Percentiles rank a stretch among this genome's conserved stretches.
Conservation (phyloP, 2,113 vertebrate species). For the Aspiorhynchus laticeps region DNA sequence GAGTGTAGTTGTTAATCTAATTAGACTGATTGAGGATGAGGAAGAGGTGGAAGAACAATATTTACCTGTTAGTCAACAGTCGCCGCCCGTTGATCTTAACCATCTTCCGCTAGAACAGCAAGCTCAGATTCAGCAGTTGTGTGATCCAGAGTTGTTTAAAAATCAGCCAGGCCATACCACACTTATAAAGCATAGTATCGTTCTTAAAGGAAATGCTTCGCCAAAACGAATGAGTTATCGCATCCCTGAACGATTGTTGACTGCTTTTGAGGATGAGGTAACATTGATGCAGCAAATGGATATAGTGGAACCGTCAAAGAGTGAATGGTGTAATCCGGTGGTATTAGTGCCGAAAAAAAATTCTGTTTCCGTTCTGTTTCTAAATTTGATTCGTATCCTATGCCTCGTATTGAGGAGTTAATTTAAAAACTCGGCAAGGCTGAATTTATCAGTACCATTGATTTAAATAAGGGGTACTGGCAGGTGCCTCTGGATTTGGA, state of each 20-base stretch:
- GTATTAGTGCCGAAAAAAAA: neutral
- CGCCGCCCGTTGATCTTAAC: too few relatives aligned
- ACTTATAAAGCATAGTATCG: neutral
- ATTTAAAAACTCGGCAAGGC: too few relatives aligned
- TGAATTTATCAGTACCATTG: too few relatives aligned
- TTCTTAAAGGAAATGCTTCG: neutral
- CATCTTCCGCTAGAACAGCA: too few relatives aligned
- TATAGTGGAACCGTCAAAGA: neutral
- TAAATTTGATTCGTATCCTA: too few relatives aligned
- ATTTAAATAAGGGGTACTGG: too few relatives aligned
- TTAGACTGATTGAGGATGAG: neutral
- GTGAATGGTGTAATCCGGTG: neutral
- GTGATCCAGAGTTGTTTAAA: neutral
- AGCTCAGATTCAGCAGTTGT: neutral
- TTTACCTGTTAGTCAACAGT: too few relatives aligned
- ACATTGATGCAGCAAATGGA: neutral
- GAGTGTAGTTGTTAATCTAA: neutral
- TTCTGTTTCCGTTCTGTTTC: neutral
- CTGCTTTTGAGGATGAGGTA: neutral
- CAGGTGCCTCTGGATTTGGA: neutral
- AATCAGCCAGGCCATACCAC: neutral
- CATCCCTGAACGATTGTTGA: neutral
- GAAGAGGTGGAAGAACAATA: too few relatives aligned
- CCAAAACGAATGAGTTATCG: slow-evolving; percentile 5
- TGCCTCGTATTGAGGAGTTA: too few relatives aligned